Conservation (phyloP, 1,140 invertebrate species). For the Batillaria attramentaria region DNA sequence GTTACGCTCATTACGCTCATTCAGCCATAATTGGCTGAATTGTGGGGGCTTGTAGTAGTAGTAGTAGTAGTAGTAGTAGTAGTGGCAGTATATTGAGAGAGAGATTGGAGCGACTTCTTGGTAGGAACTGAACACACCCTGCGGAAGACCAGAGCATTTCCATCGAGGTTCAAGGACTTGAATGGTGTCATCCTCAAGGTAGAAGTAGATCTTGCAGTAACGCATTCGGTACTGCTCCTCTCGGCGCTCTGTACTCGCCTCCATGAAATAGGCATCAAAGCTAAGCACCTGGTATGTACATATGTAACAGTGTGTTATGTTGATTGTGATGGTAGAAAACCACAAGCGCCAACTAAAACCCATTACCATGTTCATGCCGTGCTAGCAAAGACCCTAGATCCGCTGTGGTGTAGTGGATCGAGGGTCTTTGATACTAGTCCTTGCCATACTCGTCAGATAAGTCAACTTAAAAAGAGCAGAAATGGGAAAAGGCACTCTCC, state of each 20-base stretch:
- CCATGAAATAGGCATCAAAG: slow-evolving; percentile 71
- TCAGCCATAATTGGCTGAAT: background rate
- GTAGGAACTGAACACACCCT: slow-evolving; percentile 63
- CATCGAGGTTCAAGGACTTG: slow-evolving; percentile 71
- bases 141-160: slow-evolving; percentile 69
- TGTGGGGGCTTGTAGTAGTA: background rate
- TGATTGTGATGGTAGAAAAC: no score
- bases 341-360: no score
- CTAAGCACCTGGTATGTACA: slow-evolving; percentile 53
- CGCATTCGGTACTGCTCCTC: slow-evolving; percentile 70
- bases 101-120: no score
- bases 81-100: background rate
- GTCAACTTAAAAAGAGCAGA: no score
- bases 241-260: slow-evolving; percentile 67
- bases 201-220: slow-evolving; percentile 71
- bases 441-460: no score
- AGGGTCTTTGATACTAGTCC: background rate
- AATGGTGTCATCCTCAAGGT: slow-evolving; percentile 72
- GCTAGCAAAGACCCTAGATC: no score
- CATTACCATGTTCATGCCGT: no score
- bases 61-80: background rate
- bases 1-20: background rate
- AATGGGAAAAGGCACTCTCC: no score
- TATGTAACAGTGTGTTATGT: background rate
- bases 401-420: no score